Conservation (phyloP, 1,140 invertebrate species). For the Panulirus ornatus region DNA sequence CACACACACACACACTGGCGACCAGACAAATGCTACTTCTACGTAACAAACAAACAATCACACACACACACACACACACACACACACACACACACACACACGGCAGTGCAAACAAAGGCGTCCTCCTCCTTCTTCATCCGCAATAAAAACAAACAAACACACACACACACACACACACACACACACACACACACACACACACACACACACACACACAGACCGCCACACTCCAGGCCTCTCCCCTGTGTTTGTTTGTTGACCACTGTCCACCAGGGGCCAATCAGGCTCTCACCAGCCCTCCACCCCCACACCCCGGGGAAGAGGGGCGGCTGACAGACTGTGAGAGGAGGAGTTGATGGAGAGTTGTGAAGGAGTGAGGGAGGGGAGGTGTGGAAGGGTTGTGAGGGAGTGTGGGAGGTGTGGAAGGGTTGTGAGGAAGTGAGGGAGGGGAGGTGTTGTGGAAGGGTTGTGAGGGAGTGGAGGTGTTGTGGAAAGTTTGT, state of each 20-base stretch:
- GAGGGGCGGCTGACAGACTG: neutral
- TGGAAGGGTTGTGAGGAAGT: neutral
- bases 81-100: constrained; percentile 20
- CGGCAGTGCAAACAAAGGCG: too few relatives aligned
- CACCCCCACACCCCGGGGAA: too few relatives aligned
- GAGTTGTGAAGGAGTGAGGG: too few relatives aligned
- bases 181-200: constrained; percentile 6
- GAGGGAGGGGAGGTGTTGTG: too few relatives aligned
- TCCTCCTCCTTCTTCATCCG: too few relatives aligned
- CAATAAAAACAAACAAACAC: neutral
- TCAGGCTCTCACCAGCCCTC: constrained; percentile 16
- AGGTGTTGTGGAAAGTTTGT: too few relatives aligned
- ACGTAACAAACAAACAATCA: too few relatives aligned
- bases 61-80: neutral
- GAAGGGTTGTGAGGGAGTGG: too few relatives aligned
- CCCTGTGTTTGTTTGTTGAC: constrained; percentile 35
- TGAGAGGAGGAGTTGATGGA: too few relatives aligned
- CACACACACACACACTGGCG: too few relatives aligned
- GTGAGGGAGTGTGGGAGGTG: neutral
- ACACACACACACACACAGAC: neutral
- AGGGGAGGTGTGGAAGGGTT: neutral
- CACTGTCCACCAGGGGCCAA: constrained; percentile 40
- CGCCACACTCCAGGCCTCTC: neutral
- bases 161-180: neutral
- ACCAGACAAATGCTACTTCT: too few relatives aligned